A percentile compares a stretch with the other conserved stretches of the same genome.
Evolutionary conservation across 1,140 invertebrate species (phyloP).

Genomic region (Zelostemma sp.): DNA sequence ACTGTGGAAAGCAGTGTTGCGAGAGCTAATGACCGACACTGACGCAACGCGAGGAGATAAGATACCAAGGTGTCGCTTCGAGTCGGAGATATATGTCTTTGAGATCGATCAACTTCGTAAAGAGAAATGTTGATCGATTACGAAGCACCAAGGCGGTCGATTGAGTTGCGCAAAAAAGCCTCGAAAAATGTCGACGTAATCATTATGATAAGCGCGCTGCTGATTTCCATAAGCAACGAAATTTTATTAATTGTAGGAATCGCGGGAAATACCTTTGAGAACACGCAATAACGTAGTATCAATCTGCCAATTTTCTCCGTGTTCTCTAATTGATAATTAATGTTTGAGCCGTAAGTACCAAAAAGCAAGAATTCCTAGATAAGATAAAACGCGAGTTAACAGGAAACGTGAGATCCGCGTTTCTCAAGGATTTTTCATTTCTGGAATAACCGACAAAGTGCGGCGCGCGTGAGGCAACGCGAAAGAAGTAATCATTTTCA

Average conservation of each 20-base stretch:
- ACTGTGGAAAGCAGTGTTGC: slow-evolving; percentile 18
- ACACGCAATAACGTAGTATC: not conserved
- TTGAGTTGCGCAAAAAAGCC: no score
- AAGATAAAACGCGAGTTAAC: slow-evolving; percentile 7
- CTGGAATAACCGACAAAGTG: slow-evolving; percentile 17
- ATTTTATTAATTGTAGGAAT: not conserved
- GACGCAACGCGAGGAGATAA: slow-evolving; percentile 30
- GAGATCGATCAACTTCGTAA: no score
- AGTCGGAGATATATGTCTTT: no score
- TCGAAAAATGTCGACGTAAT: no score
- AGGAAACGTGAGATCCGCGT: slow-evolving; percentile 1
- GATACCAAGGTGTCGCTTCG: slow-evolving; percentile 23
- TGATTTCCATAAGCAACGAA: no score
- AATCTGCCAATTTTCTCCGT: not conserved
- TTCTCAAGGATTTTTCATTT: not conserved
- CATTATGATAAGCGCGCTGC: no score
- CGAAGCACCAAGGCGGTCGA: no score
- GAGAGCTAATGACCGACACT: slow-evolving; percentile 15
- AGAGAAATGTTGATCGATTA: no score
- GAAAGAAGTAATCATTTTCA: slow-evolving; percentile 14
- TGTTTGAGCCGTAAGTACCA: not conserved
- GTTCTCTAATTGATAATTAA: slow-evolving; percentile 7
- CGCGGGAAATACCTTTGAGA: slow-evolving; percentile 1
- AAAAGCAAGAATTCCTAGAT: slow-evolving; percentile 1
- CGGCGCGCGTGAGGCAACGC: slow-evolving; percentile 10